Conservation (phyloP, 1,140 invertebrate species). For the Ericerus pela region DNA sequence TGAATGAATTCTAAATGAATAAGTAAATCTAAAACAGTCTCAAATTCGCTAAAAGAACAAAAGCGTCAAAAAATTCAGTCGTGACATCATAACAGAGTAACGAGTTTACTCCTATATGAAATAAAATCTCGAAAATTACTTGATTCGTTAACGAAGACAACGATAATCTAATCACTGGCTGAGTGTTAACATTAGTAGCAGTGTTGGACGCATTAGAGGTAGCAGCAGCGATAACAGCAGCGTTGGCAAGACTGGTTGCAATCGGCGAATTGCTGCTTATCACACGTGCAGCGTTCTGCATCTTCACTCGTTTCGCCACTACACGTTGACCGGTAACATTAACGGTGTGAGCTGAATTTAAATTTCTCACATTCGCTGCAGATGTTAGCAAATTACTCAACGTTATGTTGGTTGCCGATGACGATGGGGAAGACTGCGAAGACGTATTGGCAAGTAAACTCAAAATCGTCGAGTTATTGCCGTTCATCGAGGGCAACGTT, state of each 20-base stretch:
- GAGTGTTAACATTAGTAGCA: not conserved
- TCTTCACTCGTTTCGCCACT: not conserved
- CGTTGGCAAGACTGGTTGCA: not conserved
- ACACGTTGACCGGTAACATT: not conserved
- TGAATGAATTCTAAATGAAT: too few relatives aligned
- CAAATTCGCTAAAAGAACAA: too few relatives aligned
- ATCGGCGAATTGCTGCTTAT: not conserved
- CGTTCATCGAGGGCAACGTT: not conserved
- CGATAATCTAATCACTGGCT: slow-evolving; percentile 1
- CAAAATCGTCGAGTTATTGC: slow-evolving; percentile 3
- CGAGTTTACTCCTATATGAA: too few relatives aligned
- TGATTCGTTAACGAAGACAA: slow-evolving; percentile 1
- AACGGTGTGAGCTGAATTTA: not conserved
- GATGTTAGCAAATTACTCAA: not conserved
- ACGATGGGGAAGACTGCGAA: not conserved
- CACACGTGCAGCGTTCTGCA: not conserved
- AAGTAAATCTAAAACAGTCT: too few relatives aligned
- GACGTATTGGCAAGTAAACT: not conserved
- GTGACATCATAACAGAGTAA: too few relatives aligned
- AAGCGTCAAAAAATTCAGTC: too few relatives aligned
- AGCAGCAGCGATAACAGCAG: not conserved
- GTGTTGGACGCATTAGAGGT: not conserved
- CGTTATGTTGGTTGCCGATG: not conserved
- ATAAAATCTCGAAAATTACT: too few relatives aligned
- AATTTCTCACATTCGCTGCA: not conserved